Percentiles rank a stretch among this genome's conserved stretches.
Evolutionary conservation across 2,113 vertebrate species (phyloP).

Genomic region (Anas platyrhynchos): DNA sequence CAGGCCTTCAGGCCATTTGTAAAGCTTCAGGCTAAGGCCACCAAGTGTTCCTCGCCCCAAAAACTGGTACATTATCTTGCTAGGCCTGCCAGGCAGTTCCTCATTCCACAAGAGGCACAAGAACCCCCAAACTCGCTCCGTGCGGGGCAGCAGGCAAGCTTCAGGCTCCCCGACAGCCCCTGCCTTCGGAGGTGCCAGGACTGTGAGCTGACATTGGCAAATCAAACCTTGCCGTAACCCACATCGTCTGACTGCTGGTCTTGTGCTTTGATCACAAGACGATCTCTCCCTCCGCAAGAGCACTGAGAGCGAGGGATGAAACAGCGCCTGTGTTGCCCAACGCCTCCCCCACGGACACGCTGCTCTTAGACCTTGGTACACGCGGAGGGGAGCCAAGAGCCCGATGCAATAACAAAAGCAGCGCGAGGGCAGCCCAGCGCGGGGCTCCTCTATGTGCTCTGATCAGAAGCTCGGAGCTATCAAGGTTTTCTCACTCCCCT

Average conservation of each 20-base stretch:
- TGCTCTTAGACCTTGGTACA: conserved; percentile 20
- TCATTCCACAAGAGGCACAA: not conserved
- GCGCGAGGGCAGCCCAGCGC: not conserved
- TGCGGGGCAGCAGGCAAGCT: not conserved
- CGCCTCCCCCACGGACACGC: conserved; percentile 17
- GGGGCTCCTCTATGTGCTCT: not conserved
- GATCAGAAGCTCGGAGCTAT: not conserved
- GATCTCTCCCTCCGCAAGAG: conserved; percentile 18
- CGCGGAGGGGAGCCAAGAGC: not conserved
- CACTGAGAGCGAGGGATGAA: conserved; percentile 46
- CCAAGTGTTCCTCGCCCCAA: not conserved
- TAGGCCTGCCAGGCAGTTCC: not conserved
- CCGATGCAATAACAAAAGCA: not conserved
- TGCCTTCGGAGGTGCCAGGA: not conserved
- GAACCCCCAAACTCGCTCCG: rapidly evolving
- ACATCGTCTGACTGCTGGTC: conserved; percentile 52
- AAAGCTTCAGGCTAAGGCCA: not conserved
- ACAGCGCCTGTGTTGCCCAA: conserved; percentile 54
- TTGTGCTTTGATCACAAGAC: conserved; percentile 56
- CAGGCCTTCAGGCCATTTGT: not conserved
- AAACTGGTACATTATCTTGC: not conserved
- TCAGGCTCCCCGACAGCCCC: not conserved
- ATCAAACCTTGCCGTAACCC: not conserved
- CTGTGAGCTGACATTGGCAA: not conserved
- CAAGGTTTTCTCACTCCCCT: not conserved